Conservation (phyloP, 2,888 invertebrate genomes). For the Vanessa cardui region DNA sequence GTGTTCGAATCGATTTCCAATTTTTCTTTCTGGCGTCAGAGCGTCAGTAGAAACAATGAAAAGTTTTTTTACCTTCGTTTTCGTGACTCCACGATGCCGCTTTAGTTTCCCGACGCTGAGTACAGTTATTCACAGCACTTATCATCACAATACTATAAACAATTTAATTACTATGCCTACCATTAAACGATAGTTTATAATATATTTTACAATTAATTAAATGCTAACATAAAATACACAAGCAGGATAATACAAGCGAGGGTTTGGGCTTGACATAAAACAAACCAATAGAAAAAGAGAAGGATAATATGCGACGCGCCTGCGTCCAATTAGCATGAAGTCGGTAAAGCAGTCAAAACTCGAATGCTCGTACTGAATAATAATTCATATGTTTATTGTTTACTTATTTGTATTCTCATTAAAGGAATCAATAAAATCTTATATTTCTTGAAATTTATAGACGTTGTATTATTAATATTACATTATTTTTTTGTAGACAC, state of each 20-base stretch:
- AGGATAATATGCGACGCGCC: slow-evolving; percentile 71
- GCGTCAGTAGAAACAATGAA: slow-evolving; percentile 72
- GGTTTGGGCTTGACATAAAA: slow-evolving; percentile 78
- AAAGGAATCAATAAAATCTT: no score
- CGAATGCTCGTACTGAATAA: slow-evolving; percentile 32
- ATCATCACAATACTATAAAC: slow-evolving; percentile 80
- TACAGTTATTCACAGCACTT: slow-evolving; percentile 82
- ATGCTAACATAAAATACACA: slow-evolving; percentile 71
- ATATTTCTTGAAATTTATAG: background rate
- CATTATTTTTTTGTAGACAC: no score
- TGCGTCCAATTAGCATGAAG: slow-evolving; percentile 62
- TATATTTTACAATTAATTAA: slow-evolving; percentile 56
- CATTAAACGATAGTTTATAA: slow-evolving; percentile 64
- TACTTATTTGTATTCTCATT: background rate
- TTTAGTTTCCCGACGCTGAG: slow-evolving; percentile 79
- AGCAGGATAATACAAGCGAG: slow-evolving; percentile 70
- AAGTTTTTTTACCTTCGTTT: slow-evolving; percentile 81
- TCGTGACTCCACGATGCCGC: slow-evolving; percentile 84
- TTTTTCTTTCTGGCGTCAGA: slow-evolving; percentile 51
- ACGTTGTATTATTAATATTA: background rate
- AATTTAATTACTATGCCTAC: slow-evolving; percentile 64
- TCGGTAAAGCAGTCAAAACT: slow-evolving; percentile 64
- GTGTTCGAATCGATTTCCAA: slow-evolving; percentile 55
- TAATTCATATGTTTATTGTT: background rate
- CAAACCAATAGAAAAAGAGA: slow-evolving; percentile 78